These are phyloP conservation scores for Rhinichthys osculus DNA, from an alignment of 2,797 vertebrate genomes.

Conservation along the genomic window DNA sequence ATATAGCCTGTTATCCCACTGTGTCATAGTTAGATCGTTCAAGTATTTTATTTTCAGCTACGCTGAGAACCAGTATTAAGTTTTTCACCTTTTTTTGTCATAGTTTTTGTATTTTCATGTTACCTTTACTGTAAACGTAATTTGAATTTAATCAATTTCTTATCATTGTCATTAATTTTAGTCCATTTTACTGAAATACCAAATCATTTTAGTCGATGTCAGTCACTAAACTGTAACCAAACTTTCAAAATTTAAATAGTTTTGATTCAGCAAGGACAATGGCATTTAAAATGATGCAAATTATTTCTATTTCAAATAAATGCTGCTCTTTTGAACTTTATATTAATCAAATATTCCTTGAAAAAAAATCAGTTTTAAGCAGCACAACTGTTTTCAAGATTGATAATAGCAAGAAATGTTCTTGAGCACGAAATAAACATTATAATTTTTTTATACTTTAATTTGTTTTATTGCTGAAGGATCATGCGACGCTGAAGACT, in stretches of 20 bases:
- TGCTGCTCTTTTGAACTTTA: background rate
- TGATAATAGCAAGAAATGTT: background rate
- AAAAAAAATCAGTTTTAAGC: too few relatives aligned
- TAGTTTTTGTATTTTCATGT: background rate
- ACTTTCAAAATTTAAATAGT: background rate
- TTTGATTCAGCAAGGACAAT: background rate
- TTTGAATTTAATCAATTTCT: background rate
- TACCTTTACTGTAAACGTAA: background rate
- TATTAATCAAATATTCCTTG: background rate
- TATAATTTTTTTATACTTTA: too few relatives aligned
- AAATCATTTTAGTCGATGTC: background rate
- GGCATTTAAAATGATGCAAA: background rate
- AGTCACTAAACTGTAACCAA: background rate
- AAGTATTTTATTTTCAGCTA: background rate
- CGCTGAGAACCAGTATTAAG: background rate
- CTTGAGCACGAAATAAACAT: background rate
- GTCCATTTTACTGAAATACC: background rate
- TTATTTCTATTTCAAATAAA: background rate
- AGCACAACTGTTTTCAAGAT: too few relatives aligned
- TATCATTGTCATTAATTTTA: background rate
- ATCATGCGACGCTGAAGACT: too few relatives aligned
- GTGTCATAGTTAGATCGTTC: background rate
- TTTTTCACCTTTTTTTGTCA: background rate
- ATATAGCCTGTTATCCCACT: constrained; percentile 5
- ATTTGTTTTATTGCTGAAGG: background rate